These are phyloP conservation scores for Archaeoteleia sp. DNA, from an alignment of 2,888 invertebrate species.

Conservation along the genomic window DNA sequence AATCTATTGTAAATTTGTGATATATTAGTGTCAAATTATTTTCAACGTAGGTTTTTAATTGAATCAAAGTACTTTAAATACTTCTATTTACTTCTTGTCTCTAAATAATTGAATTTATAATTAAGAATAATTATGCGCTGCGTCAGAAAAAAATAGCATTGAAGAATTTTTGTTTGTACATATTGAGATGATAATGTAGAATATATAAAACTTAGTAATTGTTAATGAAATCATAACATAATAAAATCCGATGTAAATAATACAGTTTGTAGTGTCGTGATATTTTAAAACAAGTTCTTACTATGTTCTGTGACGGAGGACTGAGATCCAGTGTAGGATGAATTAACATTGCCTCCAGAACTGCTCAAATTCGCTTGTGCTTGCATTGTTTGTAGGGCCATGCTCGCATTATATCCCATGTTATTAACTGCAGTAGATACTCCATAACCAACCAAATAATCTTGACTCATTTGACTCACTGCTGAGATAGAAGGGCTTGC, in stretches of 20 bases:
- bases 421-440: conserved; percentile 53
- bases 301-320: conserved; percentile 68
- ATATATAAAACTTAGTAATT: no score
- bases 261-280: background rate
- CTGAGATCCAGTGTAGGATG: conserved; percentile 66
- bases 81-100: no score
- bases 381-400: conserved; percentile 61
- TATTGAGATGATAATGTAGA: no score
- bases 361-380: conserved; percentile 62
- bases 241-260: background rate
- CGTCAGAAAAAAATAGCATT: no score
- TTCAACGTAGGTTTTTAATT: no score
- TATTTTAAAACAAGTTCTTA: conserved; percentile 42
- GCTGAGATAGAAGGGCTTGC: conserved; percentile 18
- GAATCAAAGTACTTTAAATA: no score
- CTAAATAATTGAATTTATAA: no score
- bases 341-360: conserved; percentile 61
- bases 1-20: no score
- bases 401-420: conserved; percentile 58
- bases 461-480: conserved; percentile 49
- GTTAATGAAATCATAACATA: no score
- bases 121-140: no score
- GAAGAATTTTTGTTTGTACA: no score
- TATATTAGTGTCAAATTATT: no score
- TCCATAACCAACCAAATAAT: conserved; percentile 70